Evolutionary conservation across 2,888 invertebrate genomes (phyloP), one percentile per base, ranked within the genome.

Genomic region (Drosophila algonquin): DNA sequence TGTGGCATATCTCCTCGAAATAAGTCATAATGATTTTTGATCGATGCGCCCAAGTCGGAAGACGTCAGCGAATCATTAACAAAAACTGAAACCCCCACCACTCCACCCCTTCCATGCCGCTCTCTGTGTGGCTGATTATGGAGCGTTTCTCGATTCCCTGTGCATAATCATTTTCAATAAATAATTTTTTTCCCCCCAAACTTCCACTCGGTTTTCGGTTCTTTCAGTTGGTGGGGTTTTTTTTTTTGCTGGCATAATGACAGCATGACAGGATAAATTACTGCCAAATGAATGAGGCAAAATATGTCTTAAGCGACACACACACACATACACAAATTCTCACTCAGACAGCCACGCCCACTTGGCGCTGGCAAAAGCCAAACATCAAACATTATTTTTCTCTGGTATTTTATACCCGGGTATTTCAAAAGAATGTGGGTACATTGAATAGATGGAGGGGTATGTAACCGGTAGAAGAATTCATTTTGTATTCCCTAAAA

Each of bases 261-360:
- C 91, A 90, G 91, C 78, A 89, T 92, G 91, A 91, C 92, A 91
- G 91, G 90, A 91, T 91, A 91, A 91, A 92, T 91, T 91, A 91
- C 91, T 87, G 85, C 77, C 80, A 87, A 90, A 91, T 90, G 91
- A 90, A 90, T 91, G 83, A 77, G 79, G 78, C 80, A 75, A 86
- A 90, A 89, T 90, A 85, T 85, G 86, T 84, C 86, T 89, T 88
- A 73, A 80, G 89, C 80, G 78, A 72, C 80, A 81, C 63, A 70
- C 63, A 63, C 40, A 59, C 48, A 47, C 32, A 58, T 16, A 24
- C 24, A 12, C 32, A 9, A 3, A 47, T 16, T 40, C 16, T 18
- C 32, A 18, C 21, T 27, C 59, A 68, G 69, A 60, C 63, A 51
- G 57, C 73, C 89, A 88, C 89, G 89, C 90, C 90, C 79, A 76